Evolutionary conservation across 2,888 invertebrate genomes (phyloP), one percentile per base, ranked within the genome.

Genomic region (Petrolisthes cinctipes): DNA sequence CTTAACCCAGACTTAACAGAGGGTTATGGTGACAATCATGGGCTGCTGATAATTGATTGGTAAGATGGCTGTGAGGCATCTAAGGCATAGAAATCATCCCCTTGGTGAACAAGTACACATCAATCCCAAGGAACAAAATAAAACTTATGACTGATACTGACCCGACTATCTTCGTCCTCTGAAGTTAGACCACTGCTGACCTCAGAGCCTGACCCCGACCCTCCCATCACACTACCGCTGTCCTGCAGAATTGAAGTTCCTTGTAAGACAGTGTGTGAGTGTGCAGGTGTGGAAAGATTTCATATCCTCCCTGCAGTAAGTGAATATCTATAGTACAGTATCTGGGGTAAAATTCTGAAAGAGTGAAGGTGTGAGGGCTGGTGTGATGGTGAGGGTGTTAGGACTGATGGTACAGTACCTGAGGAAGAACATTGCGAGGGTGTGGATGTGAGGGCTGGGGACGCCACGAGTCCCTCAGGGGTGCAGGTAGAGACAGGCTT

Each of bases 141-240:
- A 61, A 17, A 56, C 1, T 11, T n/a, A 37, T 17, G 56, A 17
- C 17, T 53, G 17, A 23, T n/a, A 56, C 85, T 83, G 66, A 88
- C 89, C 85, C 87, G 87, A 54, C 78, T 89, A 61, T 89, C 89
- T 53, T 89, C 89, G 37, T 89, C 89, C 57, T 89, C 89, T 20
- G 89, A 89, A 14, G 89, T 89, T 14, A 89, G 79, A 61, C 85
- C 89, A 75, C 89, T 89, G 83, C 89, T 89, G 56, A 87, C 87
- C 76, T 89, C 89, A 73, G 89, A 89, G 17, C 87, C 87, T 23
- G 89, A 89, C 23, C 85, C 87, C 11, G 89, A 89, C 20, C 86
- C 68, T 0, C 82, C 89, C 57, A 83, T 82, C 56, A 68, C 87
- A 81, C 83, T 84, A 11, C 37, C 81, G 75, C 83, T 88, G 23